Evolutionary conservation across 2,797 vertebrate species (phyloP).

Genomic region (Chrysocyon brachyurus): DNA sequence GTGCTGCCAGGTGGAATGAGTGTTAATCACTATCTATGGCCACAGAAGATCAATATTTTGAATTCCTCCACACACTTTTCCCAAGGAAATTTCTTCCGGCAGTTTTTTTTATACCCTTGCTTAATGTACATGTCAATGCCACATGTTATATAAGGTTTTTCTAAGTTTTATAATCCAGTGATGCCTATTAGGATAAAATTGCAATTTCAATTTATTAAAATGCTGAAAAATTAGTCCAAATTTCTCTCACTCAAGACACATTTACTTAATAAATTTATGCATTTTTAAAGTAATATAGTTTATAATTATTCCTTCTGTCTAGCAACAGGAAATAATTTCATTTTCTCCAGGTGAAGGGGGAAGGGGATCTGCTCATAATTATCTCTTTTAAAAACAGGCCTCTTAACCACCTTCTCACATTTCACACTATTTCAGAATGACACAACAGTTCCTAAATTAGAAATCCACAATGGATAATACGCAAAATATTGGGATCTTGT

Average conservation of each 20-base stretch:
- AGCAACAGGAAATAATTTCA: slow-evolving; percentile 16
- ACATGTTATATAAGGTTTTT: slow-evolving; percentile 50
- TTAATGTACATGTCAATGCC: not conserved
- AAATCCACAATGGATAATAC: not conserved
- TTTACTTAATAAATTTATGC: slow-evolving; percentile 37
- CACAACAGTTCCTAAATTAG: not conserved
- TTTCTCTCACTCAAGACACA: not conserved
- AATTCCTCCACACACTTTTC: slow-evolving; percentile 38
- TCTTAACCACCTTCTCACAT: slow-evolving; percentile 3
- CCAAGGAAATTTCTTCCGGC: slow-evolving; percentile 4
- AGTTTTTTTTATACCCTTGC: not conserved
- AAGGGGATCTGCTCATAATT: not conserved
- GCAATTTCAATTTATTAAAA: slow-evolving; percentile 2
- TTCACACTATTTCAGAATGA: not conserved
- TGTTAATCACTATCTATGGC: not conserved
- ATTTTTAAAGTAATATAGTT: slow-evolving; percentile 55
- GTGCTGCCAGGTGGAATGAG: not conserved
- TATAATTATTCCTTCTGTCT: not conserved
- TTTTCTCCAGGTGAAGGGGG: slow-evolving; percentile 6
- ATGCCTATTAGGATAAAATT: slow-evolving; percentile 3
- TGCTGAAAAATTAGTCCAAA: not conserved
- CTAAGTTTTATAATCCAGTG: slow-evolving; percentile 37
- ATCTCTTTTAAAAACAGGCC: not conserved
- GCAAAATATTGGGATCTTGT: not conserved
- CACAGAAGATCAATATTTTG: slow-evolving; percentile 41